phyloP scores from a whole-genome alignment of 2,888 invertebrate genomes.

The Stomorhina lunata region DNA sequence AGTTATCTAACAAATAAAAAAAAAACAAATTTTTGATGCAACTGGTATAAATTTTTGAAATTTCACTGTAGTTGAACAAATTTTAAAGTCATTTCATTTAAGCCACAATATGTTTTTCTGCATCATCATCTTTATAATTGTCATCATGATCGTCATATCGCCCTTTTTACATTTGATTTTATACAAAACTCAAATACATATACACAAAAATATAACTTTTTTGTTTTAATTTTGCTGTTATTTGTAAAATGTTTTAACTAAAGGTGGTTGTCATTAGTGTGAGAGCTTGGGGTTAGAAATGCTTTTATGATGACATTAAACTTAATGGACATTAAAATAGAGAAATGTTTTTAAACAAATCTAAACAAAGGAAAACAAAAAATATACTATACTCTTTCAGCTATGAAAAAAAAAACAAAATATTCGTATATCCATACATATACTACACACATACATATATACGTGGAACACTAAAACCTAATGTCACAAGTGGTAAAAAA shows the following conservation, averaged over 20 bases:
- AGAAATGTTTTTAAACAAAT: constrained; percentile 58
- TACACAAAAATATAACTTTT: too few species aligned
- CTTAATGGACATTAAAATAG: constrained; percentile 67
- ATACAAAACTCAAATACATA: background rate
- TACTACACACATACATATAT: background rate
- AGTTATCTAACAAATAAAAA: background rate
- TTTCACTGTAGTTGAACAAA: too few species aligned
- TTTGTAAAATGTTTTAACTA: constrained; percentile 42
- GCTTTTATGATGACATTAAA: constrained; percentile 68
- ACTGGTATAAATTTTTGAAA: background rate
- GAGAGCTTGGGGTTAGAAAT: constrained; percentile 63
- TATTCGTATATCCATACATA: too few species aligned
- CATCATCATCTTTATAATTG: constrained; percentile 32
- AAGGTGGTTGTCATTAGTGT: constrained; percentile 59
- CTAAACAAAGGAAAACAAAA: constrained; percentile 54
- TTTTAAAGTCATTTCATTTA: constrained; percentile 16
- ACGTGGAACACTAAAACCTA: background rate
- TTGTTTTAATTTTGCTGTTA: constrained; percentile 2
- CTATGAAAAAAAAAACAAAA: background rate
- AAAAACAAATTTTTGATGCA: background rate
- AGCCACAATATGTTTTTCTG: constrained; percentile 57
- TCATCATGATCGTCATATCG: constrained; percentile 34
- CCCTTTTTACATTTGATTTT: constrained; percentile 42
- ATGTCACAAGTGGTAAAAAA: constrained; percentile 2
- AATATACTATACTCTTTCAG: background rate